Evolutionary conservation across 2,797 vertebrate species (phyloP).

Genomic region (Leucoraja ocellata): DNA sequence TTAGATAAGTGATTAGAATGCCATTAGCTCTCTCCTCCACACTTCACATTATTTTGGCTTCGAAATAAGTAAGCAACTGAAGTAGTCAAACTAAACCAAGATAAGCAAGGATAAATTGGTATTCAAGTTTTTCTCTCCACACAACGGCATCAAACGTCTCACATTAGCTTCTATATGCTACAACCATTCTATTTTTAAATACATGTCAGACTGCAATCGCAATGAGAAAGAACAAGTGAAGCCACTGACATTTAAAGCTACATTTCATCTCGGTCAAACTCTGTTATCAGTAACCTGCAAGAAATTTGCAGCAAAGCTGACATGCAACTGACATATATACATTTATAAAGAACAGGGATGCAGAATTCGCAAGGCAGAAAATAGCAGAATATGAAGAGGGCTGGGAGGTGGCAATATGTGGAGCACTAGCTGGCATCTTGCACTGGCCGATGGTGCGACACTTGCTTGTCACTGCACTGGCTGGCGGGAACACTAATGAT

Average conservation of each 20-base stretch:
- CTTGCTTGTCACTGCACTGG: no score
- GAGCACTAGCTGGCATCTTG: not conserved
- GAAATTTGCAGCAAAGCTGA: not conserved
- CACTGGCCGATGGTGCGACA: no score
- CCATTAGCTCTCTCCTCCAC: not conserved
- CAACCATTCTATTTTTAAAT: not conserved
- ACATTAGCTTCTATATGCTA: not conserved
- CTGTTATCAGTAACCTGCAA: not conserved
- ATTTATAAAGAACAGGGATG: not conserved
- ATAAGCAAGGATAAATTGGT: not conserved
- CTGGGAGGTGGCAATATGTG: not conserved
- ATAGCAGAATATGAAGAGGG: not conserved
- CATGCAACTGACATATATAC: not conserved
- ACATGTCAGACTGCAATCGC: not conserved
- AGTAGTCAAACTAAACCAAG: not conserved
- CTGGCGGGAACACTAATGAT: no score
- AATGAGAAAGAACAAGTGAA: not conserved
- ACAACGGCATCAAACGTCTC: not conserved
- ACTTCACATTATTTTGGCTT: not conserved
- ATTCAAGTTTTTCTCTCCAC: not conserved
- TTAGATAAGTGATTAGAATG: not conserved
- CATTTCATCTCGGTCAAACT: not conserved
- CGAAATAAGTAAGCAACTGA: not conserved
- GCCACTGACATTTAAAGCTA: not conserved
- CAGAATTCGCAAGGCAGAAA: not conserved